Evolutionary conservation across 1,140 invertebrate genomes (phyloP), one percentile per base, ranked within the genome.

Genomic region (Drosophila grimshawi): DNA sequence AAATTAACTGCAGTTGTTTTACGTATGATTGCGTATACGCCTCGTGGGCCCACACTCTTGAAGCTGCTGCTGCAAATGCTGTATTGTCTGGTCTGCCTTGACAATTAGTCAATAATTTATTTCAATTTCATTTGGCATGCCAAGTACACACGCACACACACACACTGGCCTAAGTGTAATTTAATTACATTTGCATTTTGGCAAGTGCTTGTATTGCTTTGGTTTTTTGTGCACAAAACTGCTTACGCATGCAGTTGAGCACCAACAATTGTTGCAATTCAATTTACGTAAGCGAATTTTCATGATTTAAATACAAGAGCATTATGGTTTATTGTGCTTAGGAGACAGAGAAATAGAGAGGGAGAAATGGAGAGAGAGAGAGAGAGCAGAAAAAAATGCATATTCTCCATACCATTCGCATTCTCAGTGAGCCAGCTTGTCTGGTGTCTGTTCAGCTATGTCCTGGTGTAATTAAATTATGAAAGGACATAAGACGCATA

Each of bases 401-500:
- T 33, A 52, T 52, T 19, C 55, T 32, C 68, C 49, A 19, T 27
- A 53, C 53, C 35, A 30, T 19, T 60, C 35, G 32, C 65, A 68
- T 69, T 49, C 64, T 74, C 55, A 39, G 70, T 53, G 49, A 32
- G 43, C 46, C 43, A 48, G 37, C 30, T 60, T 37, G 67, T 60
- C 48, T 67, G 77, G 27, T 11, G 56, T 76, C 37, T 70, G 81
- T 70, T 65, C 78, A 52, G 55, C 64, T 61, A 61, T 76, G 85
- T 88, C 76, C 86, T 88, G 60, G 66, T 86, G 91, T 91, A 91
- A 91, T 91, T 91, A 86, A 91, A 91, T 91, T 91, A 91, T 91
- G 89, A 90, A 85, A 86, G 81, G 89, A 91, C 89, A 91, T 91
- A 91, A 91, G 89, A 91, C 85, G 85, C 89, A 91, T 91, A 91